phyloP scores from a whole-genome alignment of 2,888 invertebrate genomes.

The Thyatira batis region DNA sequence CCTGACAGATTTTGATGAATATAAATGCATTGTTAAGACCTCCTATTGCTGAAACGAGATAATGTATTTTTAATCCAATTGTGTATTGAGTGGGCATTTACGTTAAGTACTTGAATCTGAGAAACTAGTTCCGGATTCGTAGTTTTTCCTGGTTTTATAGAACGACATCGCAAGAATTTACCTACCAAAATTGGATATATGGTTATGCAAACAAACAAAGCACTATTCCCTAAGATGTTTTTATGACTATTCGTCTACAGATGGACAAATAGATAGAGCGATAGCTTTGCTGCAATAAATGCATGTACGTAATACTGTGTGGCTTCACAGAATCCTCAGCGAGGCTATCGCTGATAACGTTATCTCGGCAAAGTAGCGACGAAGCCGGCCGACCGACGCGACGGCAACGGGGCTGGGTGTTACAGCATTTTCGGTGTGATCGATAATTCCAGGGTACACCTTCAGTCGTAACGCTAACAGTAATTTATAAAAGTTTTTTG shows the following conservation, averaged over 20 bases:
- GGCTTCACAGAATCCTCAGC: constrained; percentile 65
- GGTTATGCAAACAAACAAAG: neutral
- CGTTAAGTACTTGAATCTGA: no score
- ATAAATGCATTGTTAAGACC: no score
- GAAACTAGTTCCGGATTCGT: no score
- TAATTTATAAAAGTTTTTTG: no score
- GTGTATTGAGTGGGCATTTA: no score
- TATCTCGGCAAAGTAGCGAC: constrained; percentile 57
- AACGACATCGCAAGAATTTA: neutral
- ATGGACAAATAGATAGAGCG: neutral
- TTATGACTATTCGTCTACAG: neutral
- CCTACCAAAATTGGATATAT: neutral
- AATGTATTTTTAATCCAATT: no score
- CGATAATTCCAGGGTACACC: neutral
- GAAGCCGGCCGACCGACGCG: neutral
- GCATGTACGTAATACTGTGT: neutral
- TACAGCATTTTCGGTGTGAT: neutral
- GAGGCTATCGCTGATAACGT: constrained; percentile 79
- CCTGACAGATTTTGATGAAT: no score
- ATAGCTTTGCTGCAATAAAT: neutral
- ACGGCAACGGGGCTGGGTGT: neutral
- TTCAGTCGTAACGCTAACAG: no score
- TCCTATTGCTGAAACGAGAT: no score
- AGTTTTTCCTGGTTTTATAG: neutral
- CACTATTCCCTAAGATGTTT: neutral